Evolutionary conservation across 2,797 vertebrate species (phyloP).

Genomic region (Salmo trutta): DNA sequence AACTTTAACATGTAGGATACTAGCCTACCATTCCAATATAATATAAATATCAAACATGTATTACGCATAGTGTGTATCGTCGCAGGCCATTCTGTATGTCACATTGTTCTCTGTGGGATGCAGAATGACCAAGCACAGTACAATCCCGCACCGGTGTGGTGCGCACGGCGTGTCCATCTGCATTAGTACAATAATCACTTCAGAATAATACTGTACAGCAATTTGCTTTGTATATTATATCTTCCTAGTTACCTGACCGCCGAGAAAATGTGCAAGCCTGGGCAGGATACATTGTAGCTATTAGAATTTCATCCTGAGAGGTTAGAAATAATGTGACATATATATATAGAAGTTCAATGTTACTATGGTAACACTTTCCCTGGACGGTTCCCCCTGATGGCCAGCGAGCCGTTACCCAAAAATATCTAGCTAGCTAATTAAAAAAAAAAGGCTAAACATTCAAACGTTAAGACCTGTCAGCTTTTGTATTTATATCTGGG

Average conservation of each 20-base stretch:
- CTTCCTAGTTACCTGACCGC: not conserved
- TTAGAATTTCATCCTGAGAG: not conserved
- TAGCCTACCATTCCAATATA: not conserved
- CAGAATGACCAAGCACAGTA: conserved; percentile 55
- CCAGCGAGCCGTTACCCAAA: not conserved
- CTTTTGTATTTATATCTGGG: too few relatives aligned
- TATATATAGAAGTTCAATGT: not conserved
- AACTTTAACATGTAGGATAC: not conserved
- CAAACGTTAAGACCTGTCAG: not conserved
- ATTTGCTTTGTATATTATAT: not conserved
- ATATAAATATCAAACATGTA: conserved; percentile 5
- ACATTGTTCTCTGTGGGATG: conserved; percentile 30
- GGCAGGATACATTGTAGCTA: not conserved
- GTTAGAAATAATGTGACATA: not conserved
- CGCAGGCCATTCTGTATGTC: not conserved
- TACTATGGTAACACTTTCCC: conserved; percentile 13
- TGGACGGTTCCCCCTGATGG: not conserved
- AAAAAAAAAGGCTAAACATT: not conserved
- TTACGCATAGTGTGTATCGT: not conserved
- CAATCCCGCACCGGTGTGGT: conserved; percentile 37
- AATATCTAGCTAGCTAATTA: not conserved
- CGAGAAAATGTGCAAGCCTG: not conserved
- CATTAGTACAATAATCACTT: conserved; percentile 37
- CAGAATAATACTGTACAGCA: conserved; percentile 30
- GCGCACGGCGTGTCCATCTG: conserved; percentile 21